Base-by-base conservation (phyloP, 2,113 vertebrate genomes). In the Hipposideros armiger region DNA sequence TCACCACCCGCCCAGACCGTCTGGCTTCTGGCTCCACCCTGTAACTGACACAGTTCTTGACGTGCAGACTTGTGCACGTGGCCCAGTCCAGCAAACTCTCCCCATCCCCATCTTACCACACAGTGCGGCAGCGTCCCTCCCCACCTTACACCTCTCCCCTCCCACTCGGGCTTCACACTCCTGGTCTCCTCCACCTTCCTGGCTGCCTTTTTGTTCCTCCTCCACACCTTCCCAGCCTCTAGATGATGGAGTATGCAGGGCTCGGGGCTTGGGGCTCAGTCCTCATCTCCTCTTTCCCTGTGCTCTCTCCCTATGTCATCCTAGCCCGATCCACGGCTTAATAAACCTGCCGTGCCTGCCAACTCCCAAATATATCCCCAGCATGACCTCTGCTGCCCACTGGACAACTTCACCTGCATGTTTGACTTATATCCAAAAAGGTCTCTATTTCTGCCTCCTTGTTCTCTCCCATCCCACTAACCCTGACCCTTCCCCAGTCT, bases 361-460 rank as follows among this genome's bases (percentile, higher is more conserved):
- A 4, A 24, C 45, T 70, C 24, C 26, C 72, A 88, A 14, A 52
- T 32, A 26, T 0, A 70, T 3, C 16, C 76, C 81, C 70, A n/a
- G 36, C 52, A 19, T 16, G 80, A 40, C 56, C 73, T 74, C 78
- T 7, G 2, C 81, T 20, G 42, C 69, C 62, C 50, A 5, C 50
- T 42, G 60, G 32, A 67, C 69, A 16, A 36, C 72, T 42, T 47
- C 47, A 16, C 9, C 66, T 60, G 32, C 22, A 9, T 28, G 50
- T 32, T 16, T 22, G 87, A 70, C 72, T 70, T 72, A 19, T 0
- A 0, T 84, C 80, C 26, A 11, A 77, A 88, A 67, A 73, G 32
- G 56, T 16, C 77, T 92, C 78, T 81, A 11, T 47, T 36, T 87
- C 56, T 52, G 24, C 30, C 74, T 90, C 67, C 81, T 88, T 90